Percentiles rank a stretch among this genome's conserved stretches.
Conservation (phyloP, 2,113 vertebrate species). For the Corythaeola cristata region DNA sequence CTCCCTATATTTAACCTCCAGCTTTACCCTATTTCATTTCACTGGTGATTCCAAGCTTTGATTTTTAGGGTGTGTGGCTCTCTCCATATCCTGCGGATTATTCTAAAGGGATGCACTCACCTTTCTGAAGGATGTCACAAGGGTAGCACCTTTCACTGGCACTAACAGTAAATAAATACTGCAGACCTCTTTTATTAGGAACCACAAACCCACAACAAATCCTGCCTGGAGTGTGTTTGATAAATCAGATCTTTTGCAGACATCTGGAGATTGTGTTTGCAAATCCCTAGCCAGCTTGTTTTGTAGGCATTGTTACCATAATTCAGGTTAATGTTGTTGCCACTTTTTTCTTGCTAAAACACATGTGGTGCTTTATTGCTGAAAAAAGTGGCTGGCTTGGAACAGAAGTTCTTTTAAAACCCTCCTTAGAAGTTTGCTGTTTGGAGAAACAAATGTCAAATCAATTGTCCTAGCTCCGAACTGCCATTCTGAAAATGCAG, state of each 20-base stretch:
- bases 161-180: neutral
- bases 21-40: neutral
- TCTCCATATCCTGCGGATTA: neutral
- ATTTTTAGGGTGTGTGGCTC: neutral
- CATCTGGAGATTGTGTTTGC: constrained; percentile 47
- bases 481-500: neutral
- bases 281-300: constrained; percentile 40
- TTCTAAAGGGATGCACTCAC: neutral
- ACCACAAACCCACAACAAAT: neutral
- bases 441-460: constrained; percentile 35
- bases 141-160: neutral
- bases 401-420: constrained; percentile 50
- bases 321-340: constrained; percentile 58
- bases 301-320: constrained; percentile 20
- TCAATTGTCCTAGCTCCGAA: neutral
- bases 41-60: neutral
- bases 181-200: neutral
- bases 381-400: neutral
- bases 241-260: constrained; percentile 38
- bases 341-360: constrained; percentile 53
- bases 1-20: neutral
- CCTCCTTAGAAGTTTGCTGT: neutral
- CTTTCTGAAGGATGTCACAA: neutral
- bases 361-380: constrained; percentile 28
- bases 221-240: neutral